phyloP scores from a whole-genome alignment of 2,888 invertebrate species.

The Plagodis pulveraria region DNA sequence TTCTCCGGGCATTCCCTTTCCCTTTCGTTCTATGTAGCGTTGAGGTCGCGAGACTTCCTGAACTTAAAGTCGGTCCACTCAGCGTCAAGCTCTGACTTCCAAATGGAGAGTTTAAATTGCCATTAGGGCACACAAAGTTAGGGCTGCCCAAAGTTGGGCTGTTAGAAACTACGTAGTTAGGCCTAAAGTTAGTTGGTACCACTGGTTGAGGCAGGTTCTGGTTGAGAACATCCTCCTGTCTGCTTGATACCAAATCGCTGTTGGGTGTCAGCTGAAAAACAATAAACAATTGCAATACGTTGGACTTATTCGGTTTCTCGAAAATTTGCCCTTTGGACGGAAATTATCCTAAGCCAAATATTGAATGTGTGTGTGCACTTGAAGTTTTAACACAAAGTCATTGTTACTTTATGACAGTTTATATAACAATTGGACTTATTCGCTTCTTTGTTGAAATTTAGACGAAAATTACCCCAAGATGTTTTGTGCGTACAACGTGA shows the following conservation, averaged over 20 bases:
- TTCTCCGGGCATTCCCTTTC: slow-evolving; percentile 81
- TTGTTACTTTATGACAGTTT: too few relatives aligned
- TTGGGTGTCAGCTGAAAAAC: slow-evolving; percentile 64
- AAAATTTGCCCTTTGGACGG: too few relatives aligned
- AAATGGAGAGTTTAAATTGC: slow-evolving; percentile 71
- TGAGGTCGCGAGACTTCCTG: slow-evolving; percentile 74
- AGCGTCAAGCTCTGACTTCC: slow-evolving; percentile 71
- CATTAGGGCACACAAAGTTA: slow-evolving; percentile 80
- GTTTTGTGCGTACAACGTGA: too few relatives aligned
- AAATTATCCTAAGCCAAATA: too few relatives aligned
- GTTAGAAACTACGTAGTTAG: slow-evolving; percentile 70
- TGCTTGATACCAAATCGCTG: slow-evolving; percentile 59
- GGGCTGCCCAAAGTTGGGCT: slow-evolving; percentile 80
- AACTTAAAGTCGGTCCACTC: slow-evolving; percentile 76
- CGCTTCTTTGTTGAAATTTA: too few relatives aligned
- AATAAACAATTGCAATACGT: background rate
- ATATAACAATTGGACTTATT: too few relatives aligned
- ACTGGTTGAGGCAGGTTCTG: slow-evolving; percentile 68
- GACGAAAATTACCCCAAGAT: too few relatives aligned
- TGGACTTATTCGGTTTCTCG: too few relatives aligned
- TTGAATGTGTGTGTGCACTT: too few relatives aligned
- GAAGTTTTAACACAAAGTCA: too few relatives aligned
- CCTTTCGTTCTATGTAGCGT: slow-evolving; percentile 81
- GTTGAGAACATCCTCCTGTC: slow-evolving; percentile 73
- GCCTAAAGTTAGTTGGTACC: slow-evolving; percentile 67